phyloP scores from a whole-genome alignment of 2,113 vertebrate species.

The Stercorarius parasiticus region DNA sequence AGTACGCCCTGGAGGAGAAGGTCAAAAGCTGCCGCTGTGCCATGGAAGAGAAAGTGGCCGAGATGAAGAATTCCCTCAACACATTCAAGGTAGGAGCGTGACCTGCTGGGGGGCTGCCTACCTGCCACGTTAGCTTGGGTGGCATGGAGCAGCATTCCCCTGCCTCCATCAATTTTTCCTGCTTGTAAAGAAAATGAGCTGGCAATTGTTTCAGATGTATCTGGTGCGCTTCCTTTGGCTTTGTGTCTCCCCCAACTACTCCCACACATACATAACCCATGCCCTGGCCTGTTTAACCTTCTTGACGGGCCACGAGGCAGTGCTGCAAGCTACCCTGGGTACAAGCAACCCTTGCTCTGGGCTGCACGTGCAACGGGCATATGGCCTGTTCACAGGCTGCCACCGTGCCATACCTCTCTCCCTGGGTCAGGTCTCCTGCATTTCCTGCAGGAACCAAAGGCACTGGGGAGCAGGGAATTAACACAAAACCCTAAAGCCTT shows the following conservation, averaged over 20 bases:
- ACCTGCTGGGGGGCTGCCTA: background rate
- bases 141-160: background rate
- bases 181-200: background rate
- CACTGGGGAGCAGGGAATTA: background rate
- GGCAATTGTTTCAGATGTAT: background rate
- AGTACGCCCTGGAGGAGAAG: constrained; percentile 87
- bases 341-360: background rate
- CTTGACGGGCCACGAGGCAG: background rate
- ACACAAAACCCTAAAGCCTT: background rate
- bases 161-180: background rate
- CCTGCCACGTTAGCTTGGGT: fast-evolving
- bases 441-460: constrained; percentile 8
- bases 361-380: background rate
- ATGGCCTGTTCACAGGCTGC: background rate
- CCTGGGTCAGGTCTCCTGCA: background rate
- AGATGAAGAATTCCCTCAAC: constrained; percentile 92
- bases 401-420: background rate
- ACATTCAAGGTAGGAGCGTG: constrained; percentile 85
- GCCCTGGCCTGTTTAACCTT: background rate
- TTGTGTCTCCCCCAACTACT: background rate
- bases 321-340: background rate
- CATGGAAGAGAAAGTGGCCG: constrained; percentile 90
- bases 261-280: background rate
- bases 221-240: background rate
- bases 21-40: constrained; percentile 86